Evolutionary conservation across 1,140 invertebrate species (phyloP).

Genomic region (Sarcophaga peregrina): DNA sequence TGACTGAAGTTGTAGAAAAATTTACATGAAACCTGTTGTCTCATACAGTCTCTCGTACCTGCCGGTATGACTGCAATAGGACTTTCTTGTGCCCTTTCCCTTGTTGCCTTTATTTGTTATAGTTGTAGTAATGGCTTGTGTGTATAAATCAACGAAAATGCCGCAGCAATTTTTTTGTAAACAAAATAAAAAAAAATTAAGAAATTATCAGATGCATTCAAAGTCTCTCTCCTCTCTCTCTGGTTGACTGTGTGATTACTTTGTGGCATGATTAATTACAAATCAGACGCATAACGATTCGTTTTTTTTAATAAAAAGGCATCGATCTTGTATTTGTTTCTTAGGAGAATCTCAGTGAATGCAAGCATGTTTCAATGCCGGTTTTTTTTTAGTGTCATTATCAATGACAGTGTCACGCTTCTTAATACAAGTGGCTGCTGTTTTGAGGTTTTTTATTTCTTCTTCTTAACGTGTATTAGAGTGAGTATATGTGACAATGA

Average conservation of each 20-base stretch:
- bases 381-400: background rate
- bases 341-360: background rate
- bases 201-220: background rate
- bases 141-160: background rate
- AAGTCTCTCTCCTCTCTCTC: background rate
- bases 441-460: background rate
- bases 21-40: constrained; percentile 17
- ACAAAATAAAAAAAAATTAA: background rate
- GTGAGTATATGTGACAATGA: background rate
- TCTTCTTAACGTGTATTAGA: background rate
- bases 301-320: background rate
- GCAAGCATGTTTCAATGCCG: background rate
- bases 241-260: background rate
- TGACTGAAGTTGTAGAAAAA: background rate
- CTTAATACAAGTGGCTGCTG: constrained; percentile 32
- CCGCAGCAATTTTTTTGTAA: background rate
- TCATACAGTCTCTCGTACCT: background rate
- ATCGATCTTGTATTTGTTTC: background rate
- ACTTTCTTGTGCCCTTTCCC: too few relatives aligned
- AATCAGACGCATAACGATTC: constrained; percentile 26
- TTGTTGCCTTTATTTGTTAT: too few relatives aligned
- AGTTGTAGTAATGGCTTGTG: too few relatives aligned
- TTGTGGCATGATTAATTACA: constrained; percentile 13
- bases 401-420: constrained; percentile 37
- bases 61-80: too few relatives aligned